phyloP scores from a whole-genome alignment of 2,888 invertebrate genomes.

The Mesorhabditis spiculigera region DNA sequence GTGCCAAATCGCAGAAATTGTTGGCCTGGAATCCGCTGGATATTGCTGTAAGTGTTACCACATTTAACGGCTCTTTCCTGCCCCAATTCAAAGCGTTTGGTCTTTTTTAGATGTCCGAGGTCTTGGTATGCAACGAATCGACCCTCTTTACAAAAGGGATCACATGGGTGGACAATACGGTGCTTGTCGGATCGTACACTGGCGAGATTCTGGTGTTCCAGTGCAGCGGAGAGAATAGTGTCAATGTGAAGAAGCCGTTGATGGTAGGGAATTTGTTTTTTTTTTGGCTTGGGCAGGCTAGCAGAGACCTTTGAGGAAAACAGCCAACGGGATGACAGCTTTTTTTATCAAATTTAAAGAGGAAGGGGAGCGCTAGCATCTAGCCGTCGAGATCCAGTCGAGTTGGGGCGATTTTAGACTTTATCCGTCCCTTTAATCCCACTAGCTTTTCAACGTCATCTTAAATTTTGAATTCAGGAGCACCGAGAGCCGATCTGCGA shows the following conservation, averaged over 20 bases:
- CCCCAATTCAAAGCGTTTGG: not conserved
- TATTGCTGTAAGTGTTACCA: not conserved
- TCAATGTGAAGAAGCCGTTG: not conserved
- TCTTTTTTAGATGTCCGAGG: constrained; percentile 4
- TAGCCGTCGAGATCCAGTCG: too few species aligned
- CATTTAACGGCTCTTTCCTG: not conserved
- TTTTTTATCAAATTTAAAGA: too few species aligned
- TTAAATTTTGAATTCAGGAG: constrained; percentile 26
- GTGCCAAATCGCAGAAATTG: not conserved
- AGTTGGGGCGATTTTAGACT: too few species aligned
- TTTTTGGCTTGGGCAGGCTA: too few species aligned
- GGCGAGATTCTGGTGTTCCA: constrained; percentile 45
- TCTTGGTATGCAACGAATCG: not conserved
- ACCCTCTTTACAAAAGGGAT: constrained; percentile 20
- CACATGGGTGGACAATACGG: constrained; percentile 44
- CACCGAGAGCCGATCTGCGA: constrained; percentile 45
- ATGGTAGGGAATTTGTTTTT: not conserved
- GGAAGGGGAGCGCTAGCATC: too few species aligned
- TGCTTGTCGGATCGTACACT: constrained; percentile 41
- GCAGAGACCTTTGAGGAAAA: too few species aligned
- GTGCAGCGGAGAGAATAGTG: constrained; percentile 39
- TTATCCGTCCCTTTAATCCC: too few species aligned
- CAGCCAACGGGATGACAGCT: too few species aligned
- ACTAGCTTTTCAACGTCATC: too few species aligned
- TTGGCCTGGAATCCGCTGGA: not conserved